Evolutionary conservation across 1,140 invertebrate genomes (phyloP).

Genomic region (Drosophila jambulina): DNA sequence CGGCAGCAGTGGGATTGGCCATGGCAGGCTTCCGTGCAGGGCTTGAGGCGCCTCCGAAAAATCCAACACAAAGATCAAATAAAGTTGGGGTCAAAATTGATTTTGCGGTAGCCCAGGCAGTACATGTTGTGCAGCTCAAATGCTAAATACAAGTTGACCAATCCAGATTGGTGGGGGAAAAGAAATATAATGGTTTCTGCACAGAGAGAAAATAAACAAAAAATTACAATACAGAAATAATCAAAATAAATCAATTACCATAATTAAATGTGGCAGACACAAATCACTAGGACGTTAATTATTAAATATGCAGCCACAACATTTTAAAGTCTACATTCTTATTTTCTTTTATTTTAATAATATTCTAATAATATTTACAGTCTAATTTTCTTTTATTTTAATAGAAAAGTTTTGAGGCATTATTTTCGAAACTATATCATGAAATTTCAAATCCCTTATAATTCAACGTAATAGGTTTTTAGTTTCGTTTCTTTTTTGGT

Average conservation of each 20-base stretch:
- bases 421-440: too few species aligned
- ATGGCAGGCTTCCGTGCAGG: slow-evolving; percentile 20
- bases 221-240: neutral
- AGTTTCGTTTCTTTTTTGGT: too few species aligned
- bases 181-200: neutral
- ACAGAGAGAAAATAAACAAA: neutral
- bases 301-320: too few species aligned
- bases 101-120: slow-evolving; percentile 72
- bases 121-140: slow-evolving; percentile 61
- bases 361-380: too few species aligned
- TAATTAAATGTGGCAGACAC: neutral
- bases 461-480: too few species aligned
- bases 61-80: slow-evolving; percentile 38
- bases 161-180: slow-evolving; percentile 1
- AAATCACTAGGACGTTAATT: too few species aligned
- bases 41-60: slow-evolving; percentile 36
- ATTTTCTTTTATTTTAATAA: too few species aligned
- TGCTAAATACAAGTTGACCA: slow-evolving; percentile 53
- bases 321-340: too few species aligned
- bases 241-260: neutral
- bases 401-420: too few species aligned
- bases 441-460: too few species aligned
- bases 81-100: slow-evolving; percentile 70
- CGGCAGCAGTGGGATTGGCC: slow-evolving; percentile 51
- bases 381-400: too few species aligned